Evolutionary conservation across 1,140 invertebrate genomes (phyloP), one percentile per base, ranked within the genome.

Genomic region (Tribolium castaneum): DNA sequence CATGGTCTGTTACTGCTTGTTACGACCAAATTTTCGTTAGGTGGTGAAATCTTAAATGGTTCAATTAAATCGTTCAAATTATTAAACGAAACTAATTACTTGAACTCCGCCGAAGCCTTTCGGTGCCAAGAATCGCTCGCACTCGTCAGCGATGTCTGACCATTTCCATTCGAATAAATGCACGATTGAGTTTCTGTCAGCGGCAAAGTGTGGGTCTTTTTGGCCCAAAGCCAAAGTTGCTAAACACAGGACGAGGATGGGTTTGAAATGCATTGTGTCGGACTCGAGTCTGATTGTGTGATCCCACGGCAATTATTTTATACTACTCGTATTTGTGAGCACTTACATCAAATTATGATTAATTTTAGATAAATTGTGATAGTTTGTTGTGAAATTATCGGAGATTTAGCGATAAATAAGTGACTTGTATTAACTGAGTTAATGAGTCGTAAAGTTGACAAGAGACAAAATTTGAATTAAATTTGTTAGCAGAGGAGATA

Each of bases 141-240:
- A 97, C 85, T 97, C 95, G 30, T 86, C 87, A 0, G 94, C 94
- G 76, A 97, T 94, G 82, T 96, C 94, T 13, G 89, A 87, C 92
- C 93, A 91, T 84, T 92, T 93, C 94, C 95, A 97, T 85, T 96
- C 95, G 80, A 95, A 94, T 3, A 95, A 86, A 83, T 94, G 93
- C 1, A 94, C 93, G 85, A 94, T 93, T 19, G 2, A 74, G 39
- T 87, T 87, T 9, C 89, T 84, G 1, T 88, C 75, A 5, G 83
- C 70, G 0, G 79, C 84, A 77, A 85, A 87, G 82, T 86, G 79
- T 0, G 87, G 82, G 72, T 87, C 84, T 73, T 85, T 83, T 75
- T 86, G 81, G 6, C 70, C 80, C 34, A 84, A 79, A 72, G 54
- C 76, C 3, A 30, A 6, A 13, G 1, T 39, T 39, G 16, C 30